Percentiles rank a stretch among this genome's conserved stretches.
Conservation (phyloP, 2,797 vertebrate species). For the Phoebastria nigripes region DNA sequence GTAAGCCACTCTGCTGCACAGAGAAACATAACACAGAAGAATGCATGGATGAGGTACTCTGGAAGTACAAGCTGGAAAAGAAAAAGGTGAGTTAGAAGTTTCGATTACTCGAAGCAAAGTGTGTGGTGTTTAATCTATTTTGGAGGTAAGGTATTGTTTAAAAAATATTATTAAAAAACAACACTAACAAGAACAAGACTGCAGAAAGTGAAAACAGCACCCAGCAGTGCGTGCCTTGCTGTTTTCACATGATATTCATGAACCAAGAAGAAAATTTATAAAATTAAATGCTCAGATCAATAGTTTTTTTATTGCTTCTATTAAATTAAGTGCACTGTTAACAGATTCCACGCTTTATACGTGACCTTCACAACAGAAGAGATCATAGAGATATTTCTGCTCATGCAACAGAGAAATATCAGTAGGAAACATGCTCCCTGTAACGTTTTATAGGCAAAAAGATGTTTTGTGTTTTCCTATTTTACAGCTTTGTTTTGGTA, state of each 20-base stretch:
- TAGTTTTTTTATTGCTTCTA: neutral
- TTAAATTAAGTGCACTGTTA: neutral
- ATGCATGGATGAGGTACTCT: slow-evolving; percentile 99
- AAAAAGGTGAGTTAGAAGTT: slow-evolving; percentile 35
- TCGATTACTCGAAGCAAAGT: accelerated
- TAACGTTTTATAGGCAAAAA: neutral
- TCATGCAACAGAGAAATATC: slow-evolving; percentile 62
- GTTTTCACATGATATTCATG: neutral
- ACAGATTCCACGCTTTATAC: neutral
- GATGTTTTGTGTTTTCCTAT: neutral
- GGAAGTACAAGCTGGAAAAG: slow-evolving; percentile 93
- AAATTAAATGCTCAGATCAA: neutral
- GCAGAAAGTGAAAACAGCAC: slow-evolving; percentile 5
- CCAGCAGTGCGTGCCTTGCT: neutral
- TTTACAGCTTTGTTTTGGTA: slow-evolving; percentile 13
- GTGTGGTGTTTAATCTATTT: neutral
- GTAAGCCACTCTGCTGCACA: slow-evolving; percentile 98
- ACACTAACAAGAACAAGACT: neutral
- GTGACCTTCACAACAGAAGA: neutral
- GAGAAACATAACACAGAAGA: slow-evolving; percentile 99
- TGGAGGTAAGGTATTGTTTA: neutral
- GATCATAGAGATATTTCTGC: slow-evolving; percentile 33
- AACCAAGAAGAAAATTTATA: neutral
- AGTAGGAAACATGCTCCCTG: slow-evolving; percentile 15
- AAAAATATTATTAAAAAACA: neutral